These are phyloP conservation scores for Tylochromis polylepis DNA, from an alignment of 2,113 vertebrate species.

Conservation along the genomic window DNA sequence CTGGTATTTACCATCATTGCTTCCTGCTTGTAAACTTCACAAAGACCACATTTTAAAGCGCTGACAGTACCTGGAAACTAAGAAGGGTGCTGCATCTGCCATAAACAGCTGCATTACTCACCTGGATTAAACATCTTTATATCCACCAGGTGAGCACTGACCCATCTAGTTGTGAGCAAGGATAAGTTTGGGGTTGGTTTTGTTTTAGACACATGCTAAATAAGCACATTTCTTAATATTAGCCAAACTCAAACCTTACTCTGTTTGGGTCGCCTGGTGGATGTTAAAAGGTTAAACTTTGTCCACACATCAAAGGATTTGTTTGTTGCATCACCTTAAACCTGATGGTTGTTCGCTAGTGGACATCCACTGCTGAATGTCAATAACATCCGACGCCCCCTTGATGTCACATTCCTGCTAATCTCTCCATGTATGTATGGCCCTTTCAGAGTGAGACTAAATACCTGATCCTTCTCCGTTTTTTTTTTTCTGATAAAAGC, in stretches of 20 bases:
- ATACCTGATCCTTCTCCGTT: not conserved
- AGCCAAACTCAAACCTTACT: not conserved
- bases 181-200: not conserved
- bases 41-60: not conserved
- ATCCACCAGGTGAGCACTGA: not conserved
- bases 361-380: not conserved
- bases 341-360: not conserved
- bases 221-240: not conserved
- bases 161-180: not conserved
- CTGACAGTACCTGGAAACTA: not conserved
- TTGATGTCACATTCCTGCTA: not conserved
- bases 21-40: not conserved
- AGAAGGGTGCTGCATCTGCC: not conserved
- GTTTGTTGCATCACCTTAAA: not conserved
- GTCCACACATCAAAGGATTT: not conserved
- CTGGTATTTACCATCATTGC: not conserved
- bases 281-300: not conserved
- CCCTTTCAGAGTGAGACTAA: fast-evolving
- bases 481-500: not conserved
- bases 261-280: not conserved
- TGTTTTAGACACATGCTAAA: not conserved
- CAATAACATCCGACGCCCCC: too few relatives aligned
- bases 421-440: not conserved
- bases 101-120: not conserved
- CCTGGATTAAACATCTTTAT: fast-evolving